These are phyloP conservation scores for Lissocephala sabroskyi DNA, from an alignment of 2,888 invertebrate genomes.

Conservation along the genomic window DNA sequence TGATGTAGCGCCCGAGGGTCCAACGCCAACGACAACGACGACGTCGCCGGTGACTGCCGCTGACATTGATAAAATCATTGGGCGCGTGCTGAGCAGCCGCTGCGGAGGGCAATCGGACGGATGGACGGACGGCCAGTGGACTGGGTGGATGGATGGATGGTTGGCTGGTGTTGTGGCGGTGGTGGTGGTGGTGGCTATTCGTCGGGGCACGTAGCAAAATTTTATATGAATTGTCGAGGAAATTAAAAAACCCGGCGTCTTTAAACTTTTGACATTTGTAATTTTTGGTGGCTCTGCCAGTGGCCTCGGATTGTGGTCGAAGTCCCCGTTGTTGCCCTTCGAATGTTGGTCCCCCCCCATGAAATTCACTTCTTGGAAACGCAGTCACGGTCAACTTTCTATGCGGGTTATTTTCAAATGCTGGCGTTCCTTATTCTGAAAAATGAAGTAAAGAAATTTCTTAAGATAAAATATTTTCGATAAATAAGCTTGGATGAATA, in stretches of 20 bases:
- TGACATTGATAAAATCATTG: conserved; percentile 63
- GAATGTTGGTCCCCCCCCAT: too few relatives aligned
- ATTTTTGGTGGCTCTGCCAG: conserved; percentile 10
- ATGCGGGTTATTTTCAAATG: too few relatives aligned
- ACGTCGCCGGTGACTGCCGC: conserved; percentile 30
- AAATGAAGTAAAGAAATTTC: too few relatives aligned
- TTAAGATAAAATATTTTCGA: too few relatives aligned
- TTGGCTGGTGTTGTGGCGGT: too few relatives aligned
- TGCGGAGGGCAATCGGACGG: conserved; percentile 10
- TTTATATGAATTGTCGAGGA: conserved; percentile 9
- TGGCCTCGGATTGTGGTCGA: too few relatives aligned
- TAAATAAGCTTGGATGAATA: too few relatives aligned
- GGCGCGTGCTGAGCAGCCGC: conserved; percentile 55
- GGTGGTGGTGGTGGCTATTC: not conserved
- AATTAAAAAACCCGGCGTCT: conserved; percentile 14
- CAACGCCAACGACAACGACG: not conserved
- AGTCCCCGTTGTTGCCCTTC: too few relatives aligned
- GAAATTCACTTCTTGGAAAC: too few relatives aligned
- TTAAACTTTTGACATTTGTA: conserved; percentile 31
- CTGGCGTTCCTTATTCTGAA: too few relatives aligned
- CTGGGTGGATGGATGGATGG: too few relatives aligned
- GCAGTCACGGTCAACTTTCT: too few relatives aligned
- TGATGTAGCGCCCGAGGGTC: conserved; percentile 4
- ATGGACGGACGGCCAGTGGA: not conserved
- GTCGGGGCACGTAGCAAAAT: conserved; percentile 19